A percentile compares a stretch with the other conserved stretches of the same genome.
phyloP scores from a whole-genome alignment of 2,113 vertebrate genomes.

The Neopipo cinnamomea region DNA sequence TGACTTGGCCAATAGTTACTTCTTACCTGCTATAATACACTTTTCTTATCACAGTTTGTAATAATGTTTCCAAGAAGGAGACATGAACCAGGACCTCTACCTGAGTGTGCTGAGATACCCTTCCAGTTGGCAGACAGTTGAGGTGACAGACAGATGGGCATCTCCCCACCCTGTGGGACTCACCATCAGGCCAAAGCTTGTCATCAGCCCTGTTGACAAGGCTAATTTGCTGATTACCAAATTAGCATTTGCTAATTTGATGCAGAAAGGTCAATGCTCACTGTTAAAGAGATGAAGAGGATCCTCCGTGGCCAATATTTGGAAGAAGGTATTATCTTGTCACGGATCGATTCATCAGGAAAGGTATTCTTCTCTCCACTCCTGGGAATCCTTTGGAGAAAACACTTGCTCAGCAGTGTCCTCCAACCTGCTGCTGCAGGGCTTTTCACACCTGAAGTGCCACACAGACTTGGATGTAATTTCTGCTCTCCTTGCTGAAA shows the following conservation, averaged over 20 bases:
- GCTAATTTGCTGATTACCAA: background rate
- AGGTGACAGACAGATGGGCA: accelerated
- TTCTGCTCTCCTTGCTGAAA: background rate
- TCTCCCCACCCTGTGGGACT: accelerated
- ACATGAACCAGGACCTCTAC: background rate
- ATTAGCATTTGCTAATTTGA: constrained; percentile 34
- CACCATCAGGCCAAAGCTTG: accelerated
- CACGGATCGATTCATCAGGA: background rate
- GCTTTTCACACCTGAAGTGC: background rate
- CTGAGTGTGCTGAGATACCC: background rate
- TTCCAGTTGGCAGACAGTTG: background rate
- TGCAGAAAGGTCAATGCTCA: constrained; percentile 33
- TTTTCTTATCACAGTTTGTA: background rate
- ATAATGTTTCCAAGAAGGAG: background rate
- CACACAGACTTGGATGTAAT: background rate
- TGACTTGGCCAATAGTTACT: accelerated
- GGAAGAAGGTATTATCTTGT: constrained; percentile 21
- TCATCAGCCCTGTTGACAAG: background rate
- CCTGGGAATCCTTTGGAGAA: background rate
- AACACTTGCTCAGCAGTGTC: background rate
- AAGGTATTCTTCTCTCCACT: background rate
- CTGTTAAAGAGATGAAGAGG: constrained; percentile 24
- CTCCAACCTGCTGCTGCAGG: background rate
- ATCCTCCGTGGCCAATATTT: background rate
- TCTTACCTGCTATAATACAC: background rate